Evolutionary conservation across 2,888 invertebrate species (phyloP).

Genomic region (Hydropsyche betteni): DNA sequence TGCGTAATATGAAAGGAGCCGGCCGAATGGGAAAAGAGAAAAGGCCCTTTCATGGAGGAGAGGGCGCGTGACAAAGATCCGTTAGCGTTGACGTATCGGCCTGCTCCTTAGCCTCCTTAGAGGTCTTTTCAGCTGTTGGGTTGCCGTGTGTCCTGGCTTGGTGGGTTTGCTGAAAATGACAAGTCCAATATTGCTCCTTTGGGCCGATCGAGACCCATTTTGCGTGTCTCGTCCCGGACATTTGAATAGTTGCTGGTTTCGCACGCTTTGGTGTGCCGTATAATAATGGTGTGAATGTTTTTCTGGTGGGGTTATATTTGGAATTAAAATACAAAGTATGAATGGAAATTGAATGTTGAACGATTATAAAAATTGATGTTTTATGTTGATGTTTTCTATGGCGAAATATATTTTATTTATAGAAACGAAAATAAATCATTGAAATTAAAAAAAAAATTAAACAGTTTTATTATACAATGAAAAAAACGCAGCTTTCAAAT

Average conservation of each 20-base stretch:
- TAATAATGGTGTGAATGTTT: too few relatives aligned
- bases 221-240: background rate
- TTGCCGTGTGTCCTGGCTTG: background rate
- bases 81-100: slow-evolving; percentile 51
- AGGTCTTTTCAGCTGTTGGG: background rate
- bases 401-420: too few relatives aligned
- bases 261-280: too few relatives aligned
- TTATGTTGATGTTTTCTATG: too few relatives aligned
- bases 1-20: slow-evolving; percentile 46
- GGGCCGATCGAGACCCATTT: slow-evolving; percentile 25
- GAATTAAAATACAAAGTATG: too few relatives aligned
- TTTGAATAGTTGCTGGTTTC: slow-evolving; percentile 21
- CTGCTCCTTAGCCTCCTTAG: background rate
- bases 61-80: slow-evolving; percentile 52
- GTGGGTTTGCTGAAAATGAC: slow-evolving; percentile 52
- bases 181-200: slow-evolving; percentile 50
- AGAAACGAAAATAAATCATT: too few relatives aligned
- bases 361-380: too few relatives aligned
- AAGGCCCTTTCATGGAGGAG: slow-evolving; percentile 33
- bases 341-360: too few relatives aligned
- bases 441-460: too few relatives aligned
- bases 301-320: too few relatives aligned
- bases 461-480: too few relatives aligned
- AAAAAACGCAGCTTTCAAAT: too few relatives aligned
- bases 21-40: slow-evolving; percentile 53